Evolutionary conservation across 2,888 invertebrate species (phyloP).

Genomic region (Apamea crenata): DNA sequence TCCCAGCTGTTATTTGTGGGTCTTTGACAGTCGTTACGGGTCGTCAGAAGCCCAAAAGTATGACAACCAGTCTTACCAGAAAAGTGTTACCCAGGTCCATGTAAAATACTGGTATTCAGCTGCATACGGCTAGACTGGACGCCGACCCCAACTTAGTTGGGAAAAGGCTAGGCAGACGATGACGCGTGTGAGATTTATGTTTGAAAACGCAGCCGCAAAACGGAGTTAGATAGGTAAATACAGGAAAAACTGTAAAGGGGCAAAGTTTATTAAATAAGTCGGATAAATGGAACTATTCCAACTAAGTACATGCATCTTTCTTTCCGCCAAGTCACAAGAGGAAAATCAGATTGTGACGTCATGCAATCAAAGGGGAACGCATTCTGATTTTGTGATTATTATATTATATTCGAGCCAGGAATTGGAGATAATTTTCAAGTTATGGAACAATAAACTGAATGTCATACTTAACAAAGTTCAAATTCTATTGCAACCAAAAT

Average conservation of each 20-base stretch:
- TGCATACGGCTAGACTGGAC: not conserved
- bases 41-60: too few species aligned
- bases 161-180: not conserved
- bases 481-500: not conserved
- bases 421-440: not conserved
- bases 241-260: slow-evolving; percentile 21
- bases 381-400: not conserved
- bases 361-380: not conserved
- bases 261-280: slow-evolving; percentile 1
- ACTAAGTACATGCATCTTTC: not conserved
- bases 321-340: not conserved
- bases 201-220: not conserved
- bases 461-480: not conserved
- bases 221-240: not conserved
- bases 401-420: not conserved
- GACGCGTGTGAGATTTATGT: not conserved
- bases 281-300: not conserved
- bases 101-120: not conserved
- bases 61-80: too few species aligned
- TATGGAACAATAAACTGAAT: not conserved
- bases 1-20: too few species aligned
- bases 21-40: too few species aligned
- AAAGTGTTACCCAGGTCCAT: not conserved
- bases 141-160: not conserved
- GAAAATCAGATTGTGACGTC: slow-evolving; percentile 4